phyloP scores from a whole-genome alignment of 2,888 invertebrate genomes.

The Cremastobaeus sp. region DNA sequence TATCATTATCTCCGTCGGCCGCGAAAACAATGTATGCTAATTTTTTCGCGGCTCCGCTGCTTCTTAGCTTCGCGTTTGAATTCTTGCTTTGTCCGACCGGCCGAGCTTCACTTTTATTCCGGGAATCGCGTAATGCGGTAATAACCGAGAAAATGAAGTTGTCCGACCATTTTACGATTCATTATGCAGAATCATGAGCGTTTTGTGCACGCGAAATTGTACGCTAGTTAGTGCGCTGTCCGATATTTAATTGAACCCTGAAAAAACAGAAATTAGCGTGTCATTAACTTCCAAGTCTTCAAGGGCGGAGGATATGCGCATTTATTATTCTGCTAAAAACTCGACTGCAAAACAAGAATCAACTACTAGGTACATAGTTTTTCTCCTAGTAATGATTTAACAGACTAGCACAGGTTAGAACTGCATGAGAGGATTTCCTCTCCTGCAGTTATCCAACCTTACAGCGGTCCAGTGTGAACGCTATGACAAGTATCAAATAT shows the following conservation, averaged over 20 bases:
- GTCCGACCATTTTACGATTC: constrained; percentile 47
- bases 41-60: constrained; percentile 40
- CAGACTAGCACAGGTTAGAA: too few relatives aligned
- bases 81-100: constrained; percentile 38
- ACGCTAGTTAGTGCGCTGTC: constrained; percentile 1
- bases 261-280: constrained; percentile 20
- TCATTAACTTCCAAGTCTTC: constrained; percentile 31
- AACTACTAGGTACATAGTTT: too few relatives aligned
- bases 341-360: too few relatives aligned
- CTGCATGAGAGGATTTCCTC: too few relatives aligned
- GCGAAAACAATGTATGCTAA: constrained; percentile 58
- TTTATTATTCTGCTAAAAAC: too few relatives aligned
- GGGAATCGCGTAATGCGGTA: constrained; percentile 31
- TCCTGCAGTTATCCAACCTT: too few relatives aligned
- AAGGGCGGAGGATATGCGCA: too few relatives aligned
- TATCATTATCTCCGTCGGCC: constrained; percentile 50
- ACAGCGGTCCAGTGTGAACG: too few relatives aligned
- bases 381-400: too few relatives aligned
- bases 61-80: constrained; percentile 39
- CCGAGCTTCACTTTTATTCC: constrained; percentile 29
- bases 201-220: constrained; percentile 39
- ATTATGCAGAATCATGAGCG: constrained; percentile 40
- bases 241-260: constrained; percentile 39
- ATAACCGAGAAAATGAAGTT: constrained; percentile 53
- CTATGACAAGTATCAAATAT: too few relatives aligned